phyloP scores from a whole-genome alignment of 2,113 vertebrate genomes.

The Prunella fulvescens region DNA sequence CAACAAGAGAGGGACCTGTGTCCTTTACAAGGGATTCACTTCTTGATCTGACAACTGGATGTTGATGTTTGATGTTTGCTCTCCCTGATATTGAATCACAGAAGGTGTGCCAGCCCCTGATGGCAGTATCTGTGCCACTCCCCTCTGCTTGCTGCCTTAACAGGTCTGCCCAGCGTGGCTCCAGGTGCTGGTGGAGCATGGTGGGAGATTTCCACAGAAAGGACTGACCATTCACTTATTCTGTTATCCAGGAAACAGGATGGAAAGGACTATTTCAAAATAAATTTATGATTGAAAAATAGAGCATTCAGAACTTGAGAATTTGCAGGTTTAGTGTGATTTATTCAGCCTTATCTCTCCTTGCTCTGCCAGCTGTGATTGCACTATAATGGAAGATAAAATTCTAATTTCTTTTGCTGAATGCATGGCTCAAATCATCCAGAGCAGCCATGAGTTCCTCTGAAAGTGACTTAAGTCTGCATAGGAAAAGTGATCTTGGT shows the following conservation, averaged over 20 bases:
- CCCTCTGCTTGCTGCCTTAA: neutral
- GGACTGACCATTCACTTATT: neutral
- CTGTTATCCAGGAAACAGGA: neutral
- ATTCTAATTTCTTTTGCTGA: neutral
- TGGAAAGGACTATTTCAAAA: neutral
- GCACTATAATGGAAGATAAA: neutral
- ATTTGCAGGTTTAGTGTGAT: neutral
- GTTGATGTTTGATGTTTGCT: neutral
- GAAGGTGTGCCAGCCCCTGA: neutral
- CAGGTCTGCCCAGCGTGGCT: neutral
- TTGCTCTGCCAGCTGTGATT: neutral
- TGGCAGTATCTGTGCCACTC: accelerated
- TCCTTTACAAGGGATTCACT: neutral
- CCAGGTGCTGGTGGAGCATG: neutral
- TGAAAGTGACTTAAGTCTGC: neutral
- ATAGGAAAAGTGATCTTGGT: neutral
- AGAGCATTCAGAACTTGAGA: neutral
- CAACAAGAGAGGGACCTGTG: neutral
- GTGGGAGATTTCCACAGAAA: neutral
- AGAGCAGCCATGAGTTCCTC: neutral
- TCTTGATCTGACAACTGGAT: neutral
- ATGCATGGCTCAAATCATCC: neutral
- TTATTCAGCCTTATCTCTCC: neutral
- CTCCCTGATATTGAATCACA: neutral
- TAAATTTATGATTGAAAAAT: neutral